Evolutionary conservation across 2,797 vertebrate species (phyloP), one percentile per base, ranked within the genome.

Genomic region (Emydoidea blandingii): DNA sequence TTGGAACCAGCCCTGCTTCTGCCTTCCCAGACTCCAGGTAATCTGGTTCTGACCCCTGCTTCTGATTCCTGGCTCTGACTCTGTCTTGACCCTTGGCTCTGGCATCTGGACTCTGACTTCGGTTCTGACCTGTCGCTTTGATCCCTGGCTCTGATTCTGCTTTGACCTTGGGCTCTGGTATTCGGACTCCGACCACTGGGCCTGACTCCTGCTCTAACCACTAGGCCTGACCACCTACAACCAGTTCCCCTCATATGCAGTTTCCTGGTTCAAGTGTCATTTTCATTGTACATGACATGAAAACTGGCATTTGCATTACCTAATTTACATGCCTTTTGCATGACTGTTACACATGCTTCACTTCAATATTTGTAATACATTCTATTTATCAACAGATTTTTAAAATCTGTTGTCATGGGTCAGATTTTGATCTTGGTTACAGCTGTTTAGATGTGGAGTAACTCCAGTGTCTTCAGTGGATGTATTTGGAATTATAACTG

Each of bases 401-500:
- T 1, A 5, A 76, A 85, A 9, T 68, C 5, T 92, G 11, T 83
- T 94, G 91, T 50, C 29, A 62, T 82, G n/a, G 18, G 27, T 15
- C 27, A 18, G 29, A 15, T 76, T 94, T n/a, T 62, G 37, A 68
- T 94, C 62, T 79, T 44, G 8, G 19, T 85, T 94, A 88, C 2
- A 4, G 1, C 31, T 62, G 1, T 78, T 4, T 5, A 87, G 56
- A 87, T 29, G 59, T 12, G 85, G 15, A 6, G 16, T 19, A 90
- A 54, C 4, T 19, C 91, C 56, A 21, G 21, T 87, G 47, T 62
- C 81, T 95, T 93, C 89, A 41, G 10, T 49, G 57, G 44, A 86
- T 25, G 76, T 81, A 62, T 84, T 93, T 85, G 54, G 62, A 95
- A 85, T 91, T 91, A 59, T 85, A 62, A 93, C 31, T 80, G 52